phyloP scores from a whole-genome alignment of 1,140 invertebrate genomes.

The Odontomachus brunneus region DNA sequence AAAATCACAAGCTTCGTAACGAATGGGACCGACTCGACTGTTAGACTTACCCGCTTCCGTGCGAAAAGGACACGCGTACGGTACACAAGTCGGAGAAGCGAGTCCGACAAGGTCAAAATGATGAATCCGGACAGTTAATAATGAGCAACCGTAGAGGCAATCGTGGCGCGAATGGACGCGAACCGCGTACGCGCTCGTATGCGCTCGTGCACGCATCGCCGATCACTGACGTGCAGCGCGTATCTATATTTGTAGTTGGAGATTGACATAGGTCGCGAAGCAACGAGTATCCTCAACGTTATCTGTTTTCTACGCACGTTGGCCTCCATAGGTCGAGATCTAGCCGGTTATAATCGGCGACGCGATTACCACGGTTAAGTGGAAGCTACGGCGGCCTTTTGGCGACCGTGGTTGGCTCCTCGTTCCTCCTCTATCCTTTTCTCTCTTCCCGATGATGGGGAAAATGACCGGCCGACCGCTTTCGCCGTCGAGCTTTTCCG shows the following conservation, averaged over 20 bases:
- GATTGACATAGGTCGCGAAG: slow-evolving; percentile 83
- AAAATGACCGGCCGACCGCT: no score
- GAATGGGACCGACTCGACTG: no score
- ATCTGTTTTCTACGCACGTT: slow-evolving; percentile 82
- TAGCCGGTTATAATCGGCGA: slow-evolving; percentile 79
- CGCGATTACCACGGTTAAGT: slow-evolving; percentile 58
- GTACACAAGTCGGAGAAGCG: no score
- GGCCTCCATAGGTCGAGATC: slow-evolving; percentile 75
- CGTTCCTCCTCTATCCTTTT: no score
- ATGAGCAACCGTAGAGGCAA: not conserved
- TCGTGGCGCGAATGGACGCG: not conserved
- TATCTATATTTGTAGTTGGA: slow-evolving; percentile 78
- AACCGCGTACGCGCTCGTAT: not conserved
- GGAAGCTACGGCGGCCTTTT: slow-evolving; percentile 27
- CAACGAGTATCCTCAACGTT: slow-evolving; percentile 70
- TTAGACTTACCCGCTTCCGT: no score
- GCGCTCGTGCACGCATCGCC: slow-evolving; percentile 58
- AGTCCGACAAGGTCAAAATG: not conserved
- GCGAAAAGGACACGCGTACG: no score
- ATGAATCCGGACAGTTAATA: not conserved
- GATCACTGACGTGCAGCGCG: slow-evolving; percentile 78
- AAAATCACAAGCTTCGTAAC: not conserved
- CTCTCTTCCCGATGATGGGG: no score
- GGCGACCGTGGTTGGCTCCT: not conserved
- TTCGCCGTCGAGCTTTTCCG: slow-evolving; percentile 11